Evolutionary conservation across 2,113 vertebrate species (phyloP).

Genomic region (Bos indicus): DNA sequence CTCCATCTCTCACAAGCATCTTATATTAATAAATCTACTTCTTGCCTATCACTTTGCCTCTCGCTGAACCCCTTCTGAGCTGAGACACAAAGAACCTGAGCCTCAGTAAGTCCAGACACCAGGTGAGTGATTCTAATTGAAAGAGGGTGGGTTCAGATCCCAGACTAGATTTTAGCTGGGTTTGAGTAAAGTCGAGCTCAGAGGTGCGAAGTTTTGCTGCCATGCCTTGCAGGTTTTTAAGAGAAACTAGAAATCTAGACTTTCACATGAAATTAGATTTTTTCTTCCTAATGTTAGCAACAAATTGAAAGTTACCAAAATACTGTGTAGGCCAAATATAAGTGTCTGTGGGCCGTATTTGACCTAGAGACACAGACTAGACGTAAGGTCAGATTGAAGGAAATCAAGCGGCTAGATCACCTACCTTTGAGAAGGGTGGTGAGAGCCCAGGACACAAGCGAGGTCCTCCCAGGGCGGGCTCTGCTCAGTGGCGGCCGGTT

Average conservation of each 20-base stretch:
- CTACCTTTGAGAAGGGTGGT: not conserved
- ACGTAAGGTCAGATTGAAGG: not conserved
- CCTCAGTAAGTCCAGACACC: not conserved
- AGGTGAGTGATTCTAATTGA: not conserved
- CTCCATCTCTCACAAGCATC: not conserved
- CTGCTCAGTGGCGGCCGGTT: not conserved
- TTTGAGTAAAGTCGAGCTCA: fast-evolving
- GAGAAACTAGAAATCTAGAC: not conserved
- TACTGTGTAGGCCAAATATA: not conserved
- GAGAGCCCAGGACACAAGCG: not conserved
- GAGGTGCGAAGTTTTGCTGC: not conserved
- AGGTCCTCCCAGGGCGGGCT: not conserved
- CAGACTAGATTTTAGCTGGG: not conserved
- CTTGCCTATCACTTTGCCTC: not conserved
- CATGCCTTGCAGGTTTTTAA: not conserved
- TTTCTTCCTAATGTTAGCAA: not conserved
- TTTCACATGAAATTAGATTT: not conserved
- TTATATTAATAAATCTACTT: not conserved
- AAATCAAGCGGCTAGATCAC: not conserved
- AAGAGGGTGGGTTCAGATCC: not conserved
- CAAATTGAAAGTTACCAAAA: not conserved
- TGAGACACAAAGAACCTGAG: not conserved
- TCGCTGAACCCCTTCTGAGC: not conserved
- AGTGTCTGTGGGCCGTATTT: not conserved
- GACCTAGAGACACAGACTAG: not conserved